Base-by-base conservation (phyloP, 2,113 vertebrate genomes). In the Cololabis saira region DNA sequence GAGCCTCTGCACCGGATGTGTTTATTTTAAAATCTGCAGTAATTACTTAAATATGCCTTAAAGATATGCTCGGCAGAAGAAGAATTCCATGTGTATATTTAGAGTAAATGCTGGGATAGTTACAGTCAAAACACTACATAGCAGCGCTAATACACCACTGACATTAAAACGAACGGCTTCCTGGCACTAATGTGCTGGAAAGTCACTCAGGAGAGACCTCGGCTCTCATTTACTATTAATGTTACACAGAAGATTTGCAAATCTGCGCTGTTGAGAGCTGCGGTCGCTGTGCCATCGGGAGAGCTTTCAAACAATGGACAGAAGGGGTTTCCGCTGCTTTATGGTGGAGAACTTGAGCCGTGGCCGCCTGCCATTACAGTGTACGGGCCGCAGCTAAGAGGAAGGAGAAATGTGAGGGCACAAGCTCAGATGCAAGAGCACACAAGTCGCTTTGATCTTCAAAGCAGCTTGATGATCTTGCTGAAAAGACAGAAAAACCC, bases 1-100 rank as follows among this genome's bases (percentile, higher is more conserved):
- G 19, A 62, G 67, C 47, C 81, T 75, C 79, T 69, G 65, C 67
- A 83, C 74, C 67, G 86, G 79, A 87, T 80, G 75, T 88, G 87
- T 90, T 91, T 91, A 90, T 87, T 91, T 90, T 81, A 84, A 76
- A 89, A 84, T 61, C 83, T 72, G 22, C 60, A 74, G 81, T 83
- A 88, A 90, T 92, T 84, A 88, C 76, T 82, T 90, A 84, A 83
- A 82, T 89, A 85, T 84, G 87, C 81, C 72, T 90, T 81, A 83
- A 86, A 87, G 77, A 80, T 79, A 89, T 21, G 81, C 83, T 82
- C 58, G 19, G 70, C 43, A 70, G 81, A 67, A 73, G 75, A 88
- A 84, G 78, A 85, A 90, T 83, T 74, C 55, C 19, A 56, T 83
- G 84, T 84, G 83, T 89, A 83, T 82, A 86, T 90, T 81, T 84